Evolutionary conservation across 2,797 vertebrate species (phyloP), one percentile per base, ranked within the genome.

Genomic region (Discoglossus pictus): DNA sequence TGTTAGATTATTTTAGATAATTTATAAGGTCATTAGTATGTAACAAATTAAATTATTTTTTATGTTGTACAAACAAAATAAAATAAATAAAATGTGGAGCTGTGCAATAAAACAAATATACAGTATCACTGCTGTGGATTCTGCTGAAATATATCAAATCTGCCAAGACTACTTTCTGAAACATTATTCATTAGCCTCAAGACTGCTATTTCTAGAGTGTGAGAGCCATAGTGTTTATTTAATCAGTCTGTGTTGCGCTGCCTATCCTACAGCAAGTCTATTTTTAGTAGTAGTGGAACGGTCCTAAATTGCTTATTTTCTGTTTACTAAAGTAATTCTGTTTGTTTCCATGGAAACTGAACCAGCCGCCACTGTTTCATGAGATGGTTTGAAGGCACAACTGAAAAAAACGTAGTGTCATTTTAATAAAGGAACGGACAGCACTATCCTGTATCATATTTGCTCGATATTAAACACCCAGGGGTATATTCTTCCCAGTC

Each of bases 271-370:
- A 85, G 84, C 81, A 65, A 27, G 79, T 80, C 85, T 90, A 89
- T 89, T 88, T 91, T 87, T 89, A 89, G 79, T 65, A 66, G 74
- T 82, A 84, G 80, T 83, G 63, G 79, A 86, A 80, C 78, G 76
- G 77, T 75, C 82, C 83, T 85, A 87, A 85, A 88, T 87, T 86
- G 85, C 82, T 85, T 91, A 86, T 89, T 88, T 89, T 91, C 84
- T 89, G 80, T 91, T 91, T 90, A 90, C 83, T 84, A 84, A 89
- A 88, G 82, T 83, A 75, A 77, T 77, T 83, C 75, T 58, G 61
- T 83, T 83, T 82, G 89, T 89, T 86, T 76, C 87, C 78, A 89
- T 87, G 83, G 87, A 68, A 88, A 91, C 88, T 47, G 53, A 75
- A 80, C 78, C 82, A 83, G 84, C 82, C 80, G 80, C 75, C 80